These are phyloP conservation scores for Hippopotamus amphibius DNA, from an alignment of 2,113 vertebrate genomes.

Conservation along the genomic window DNA sequence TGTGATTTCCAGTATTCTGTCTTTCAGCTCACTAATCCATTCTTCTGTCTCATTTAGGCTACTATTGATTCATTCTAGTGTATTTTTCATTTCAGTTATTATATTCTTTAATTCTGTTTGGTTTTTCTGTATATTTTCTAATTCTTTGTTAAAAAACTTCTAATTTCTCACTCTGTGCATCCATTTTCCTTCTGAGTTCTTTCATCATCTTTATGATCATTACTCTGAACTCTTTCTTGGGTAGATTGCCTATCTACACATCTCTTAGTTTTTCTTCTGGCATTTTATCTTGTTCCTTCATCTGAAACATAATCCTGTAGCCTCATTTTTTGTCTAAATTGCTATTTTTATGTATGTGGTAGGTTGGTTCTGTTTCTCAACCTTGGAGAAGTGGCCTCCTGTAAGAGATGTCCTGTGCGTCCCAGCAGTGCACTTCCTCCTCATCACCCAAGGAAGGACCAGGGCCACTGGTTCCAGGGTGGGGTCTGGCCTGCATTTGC, in stretches of 20 bases:
- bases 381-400: not conserved
- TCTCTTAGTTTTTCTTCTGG: not conserved
- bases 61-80: not conserved
- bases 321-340: not conserved
- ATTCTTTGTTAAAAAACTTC: not conserved
- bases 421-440: not conserved
- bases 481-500: not conserved
- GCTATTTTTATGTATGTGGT: not conserved
- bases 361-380: not conserved
- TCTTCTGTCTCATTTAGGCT: not conserved
- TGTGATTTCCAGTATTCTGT: not conserved
- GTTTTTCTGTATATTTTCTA: not conserved
- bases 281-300: not conserved
- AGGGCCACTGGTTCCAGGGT: not conserved
- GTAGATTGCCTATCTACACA: not conserved
- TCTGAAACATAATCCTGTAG: not conserved
- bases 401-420: not conserved
- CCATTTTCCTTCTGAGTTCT: not conserved
- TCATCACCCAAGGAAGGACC: not conserved
- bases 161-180: not conserved
- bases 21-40: not conserved
- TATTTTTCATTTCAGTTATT: not conserved
- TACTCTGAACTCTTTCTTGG: not conserved
- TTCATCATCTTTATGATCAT: not conserved
- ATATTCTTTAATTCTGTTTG: not conserved